Base-by-base conservation (phyloP, 2,888 invertebrate species). In the Lordiphosa andalusiaca region DNA sequence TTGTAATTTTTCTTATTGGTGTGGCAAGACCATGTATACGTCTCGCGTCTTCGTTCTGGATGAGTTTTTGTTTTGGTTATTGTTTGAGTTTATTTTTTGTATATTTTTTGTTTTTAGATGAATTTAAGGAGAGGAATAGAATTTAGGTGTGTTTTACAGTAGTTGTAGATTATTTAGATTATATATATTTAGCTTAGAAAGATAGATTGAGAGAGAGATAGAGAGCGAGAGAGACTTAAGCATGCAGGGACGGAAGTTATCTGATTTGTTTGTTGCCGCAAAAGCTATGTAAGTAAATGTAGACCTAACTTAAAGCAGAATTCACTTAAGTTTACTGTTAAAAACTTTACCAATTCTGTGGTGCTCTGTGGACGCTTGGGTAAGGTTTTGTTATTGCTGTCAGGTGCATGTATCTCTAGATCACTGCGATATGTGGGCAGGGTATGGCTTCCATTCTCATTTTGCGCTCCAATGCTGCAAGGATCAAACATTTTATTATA, bases 381-480 rank as follows among this genome's bases (percentile, higher is more conserved):
- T 36, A 89, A 65, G 57, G 90, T 91, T 62, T 92, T 90, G 73
- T 91, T 91, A 59, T 77, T 82, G 65, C 51, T 84, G 70, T 92
- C 92, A 0, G 92, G 91, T 0, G 92, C 92, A 80, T 92, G 92
- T 40, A 93, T 93, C 84, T 93, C 92, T 75, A 92, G 90, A 80
- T 93, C 93, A 73, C 92, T 92, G 60, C 92, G 88, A 85, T 92
- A 92, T 1, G 91, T 91, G 1, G 92, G 91, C 46, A 92, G 77
- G 0, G 88, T 85, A 16, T 85, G 84, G 21, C 86, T 84, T 9
- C 86, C 85, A 12, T 86, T 82, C 44, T 88, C 89, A 50, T 88
- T 89, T 63, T 84, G 89, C 36, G 78, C 89, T 2, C 87, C 89
- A 83, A 87, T 89, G 60, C 87, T 25, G 25, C 25, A 25, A 25